A percentile compares a stretch with the other conserved stretches of the same genome.
Conservation (phyloP, 2,113 vertebrate species). For the Poicephalus meyeri region DNA sequence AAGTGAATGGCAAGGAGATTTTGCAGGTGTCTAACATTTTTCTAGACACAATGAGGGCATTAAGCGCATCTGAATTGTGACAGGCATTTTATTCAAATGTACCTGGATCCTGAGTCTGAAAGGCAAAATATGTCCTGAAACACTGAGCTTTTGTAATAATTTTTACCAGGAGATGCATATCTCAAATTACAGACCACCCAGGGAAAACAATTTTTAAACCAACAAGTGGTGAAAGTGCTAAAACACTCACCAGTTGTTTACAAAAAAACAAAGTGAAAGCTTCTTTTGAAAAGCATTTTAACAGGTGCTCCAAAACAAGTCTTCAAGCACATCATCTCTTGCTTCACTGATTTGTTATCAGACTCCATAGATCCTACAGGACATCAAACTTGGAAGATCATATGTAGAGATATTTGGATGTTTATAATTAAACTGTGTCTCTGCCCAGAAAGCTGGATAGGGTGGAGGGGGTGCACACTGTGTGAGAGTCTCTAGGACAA, state of each 20-base stretch:
- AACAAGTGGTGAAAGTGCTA: neutral
- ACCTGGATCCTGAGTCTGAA: neutral
- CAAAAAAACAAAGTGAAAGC: neutral
- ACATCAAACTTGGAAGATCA: neutral
- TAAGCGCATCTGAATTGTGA: neutral
- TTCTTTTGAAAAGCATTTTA: neutral
- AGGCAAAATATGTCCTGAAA: neutral
- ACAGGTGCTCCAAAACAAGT: neutral
- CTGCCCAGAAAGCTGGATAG: neutral
- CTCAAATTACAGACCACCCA: neutral
- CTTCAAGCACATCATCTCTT: neutral
- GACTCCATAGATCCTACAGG: neutral
- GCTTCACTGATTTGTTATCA: neutral
- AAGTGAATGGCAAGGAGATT: neutral
- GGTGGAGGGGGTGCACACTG: accelerated
- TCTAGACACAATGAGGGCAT: neutral
- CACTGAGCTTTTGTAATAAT: neutral
- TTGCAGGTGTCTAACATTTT: neutral
- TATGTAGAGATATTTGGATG: neutral
- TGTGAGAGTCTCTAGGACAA: neutral
- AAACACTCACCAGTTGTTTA: neutral
- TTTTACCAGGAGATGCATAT: neutral
- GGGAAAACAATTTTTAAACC: neutral
- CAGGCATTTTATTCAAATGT: neutral
- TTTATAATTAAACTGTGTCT: neutral